Conservation (phyloP, 2,888 invertebrate species). For the Orthonychiurus folsomi region DNA sequence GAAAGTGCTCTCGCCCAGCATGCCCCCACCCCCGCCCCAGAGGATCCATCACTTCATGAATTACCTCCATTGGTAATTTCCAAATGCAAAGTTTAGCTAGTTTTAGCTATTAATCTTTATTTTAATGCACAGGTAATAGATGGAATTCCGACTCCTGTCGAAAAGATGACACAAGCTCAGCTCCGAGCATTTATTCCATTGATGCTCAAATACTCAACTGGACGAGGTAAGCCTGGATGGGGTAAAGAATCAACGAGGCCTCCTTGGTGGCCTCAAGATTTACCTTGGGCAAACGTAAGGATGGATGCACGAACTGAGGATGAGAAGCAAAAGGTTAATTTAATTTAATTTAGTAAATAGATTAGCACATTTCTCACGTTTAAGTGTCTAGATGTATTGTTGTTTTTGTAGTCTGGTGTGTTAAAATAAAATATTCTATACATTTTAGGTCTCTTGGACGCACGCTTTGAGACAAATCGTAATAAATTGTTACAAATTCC, state of each 20-base stretch:
- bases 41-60: slow-evolving; percentile 89
- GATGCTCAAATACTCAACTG: slow-evolving; percentile 94
- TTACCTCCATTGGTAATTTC: slow-evolving; percentile 73
- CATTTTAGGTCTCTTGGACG: slow-evolving; percentile 96
- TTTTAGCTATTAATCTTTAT: slow-evolving; percentile 10
- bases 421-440: too few species aligned
- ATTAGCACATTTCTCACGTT: too few species aligned
- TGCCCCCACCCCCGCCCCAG: slow-evolving; percentile 73
- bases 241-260: slow-evolving; percentile 91
- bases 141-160: slow-evolving; percentile 94
- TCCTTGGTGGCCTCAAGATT: slow-evolving; percentile 95
- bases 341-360: slow-evolving; percentile 3
- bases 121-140: slow-evolving; percentile 54
- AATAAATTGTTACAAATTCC: slow-evolving; percentile 95
- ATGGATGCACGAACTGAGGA: slow-evolving; percentile 95
- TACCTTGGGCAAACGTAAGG: slow-evolving; percentile 96
- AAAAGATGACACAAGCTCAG: slow-evolving; percentile 98
- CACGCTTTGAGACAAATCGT: slow-evolving; percentile 92
- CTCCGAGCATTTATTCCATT: slow-evolving; percentile 91
- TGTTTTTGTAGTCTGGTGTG: too few species aligned
- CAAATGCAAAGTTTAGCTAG: background rate
- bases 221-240: slow-evolving; percentile 94
- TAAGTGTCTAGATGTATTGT: too few species aligned
- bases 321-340: slow-evolving; percentile 83
- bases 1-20: slow-evolving; percentile 89